Conservation (phyloP, 2,113 vertebrate genomes). For the Channa argus region DNA sequence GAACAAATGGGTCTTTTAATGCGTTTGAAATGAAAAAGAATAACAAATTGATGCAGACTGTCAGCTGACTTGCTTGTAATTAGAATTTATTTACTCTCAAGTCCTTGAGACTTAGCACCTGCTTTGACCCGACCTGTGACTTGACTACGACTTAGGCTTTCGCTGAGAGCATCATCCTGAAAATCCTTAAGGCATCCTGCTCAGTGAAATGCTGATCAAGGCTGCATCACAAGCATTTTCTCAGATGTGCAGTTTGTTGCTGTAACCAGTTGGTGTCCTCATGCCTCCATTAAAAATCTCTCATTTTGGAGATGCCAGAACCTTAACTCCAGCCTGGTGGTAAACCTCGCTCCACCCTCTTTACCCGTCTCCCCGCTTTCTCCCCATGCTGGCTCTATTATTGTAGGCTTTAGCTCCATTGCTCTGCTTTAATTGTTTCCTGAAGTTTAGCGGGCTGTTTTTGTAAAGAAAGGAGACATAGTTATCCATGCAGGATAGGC, state of each 20-base stretch:
- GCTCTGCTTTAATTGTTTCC: slow-evolving; percentile 78
- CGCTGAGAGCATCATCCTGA: slow-evolving; percentile 1
- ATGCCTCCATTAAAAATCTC: slow-evolving; percentile 75
- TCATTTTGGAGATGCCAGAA: not conserved
- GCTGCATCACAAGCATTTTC: not conserved
- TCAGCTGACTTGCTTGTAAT: not conserved
- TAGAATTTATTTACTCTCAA: not conserved
- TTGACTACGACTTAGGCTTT: too few relatives aligned
- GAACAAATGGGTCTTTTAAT: too few relatives aligned
- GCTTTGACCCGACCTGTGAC: not conserved
- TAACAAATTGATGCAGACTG: too few relatives aligned
- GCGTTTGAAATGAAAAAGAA: not conserved
- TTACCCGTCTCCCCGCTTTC: slow-evolving; percentile 39
- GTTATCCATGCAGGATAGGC: slow-evolving; percentile 19
- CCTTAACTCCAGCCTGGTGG: slow-evolving; percentile 46
- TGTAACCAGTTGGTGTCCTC: slow-evolving; percentile 90
- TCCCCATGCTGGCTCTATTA: slow-evolving; percentile 71
- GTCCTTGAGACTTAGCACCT: not conserved
- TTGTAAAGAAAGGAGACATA: slow-evolving; percentile 42
- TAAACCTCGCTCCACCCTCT: slow-evolving; percentile 39
- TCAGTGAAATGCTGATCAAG: not conserved
- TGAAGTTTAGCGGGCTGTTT: slow-evolving; percentile 70
- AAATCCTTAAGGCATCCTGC: not conserved
- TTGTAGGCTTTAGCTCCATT: slow-evolving; percentile 73
- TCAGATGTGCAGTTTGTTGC: slow-evolving; percentile 51